Base-by-base conservation (phyloP, 30 jellyfish, hydroid and myxozoan species). In the Mastigias papua region DNA sequence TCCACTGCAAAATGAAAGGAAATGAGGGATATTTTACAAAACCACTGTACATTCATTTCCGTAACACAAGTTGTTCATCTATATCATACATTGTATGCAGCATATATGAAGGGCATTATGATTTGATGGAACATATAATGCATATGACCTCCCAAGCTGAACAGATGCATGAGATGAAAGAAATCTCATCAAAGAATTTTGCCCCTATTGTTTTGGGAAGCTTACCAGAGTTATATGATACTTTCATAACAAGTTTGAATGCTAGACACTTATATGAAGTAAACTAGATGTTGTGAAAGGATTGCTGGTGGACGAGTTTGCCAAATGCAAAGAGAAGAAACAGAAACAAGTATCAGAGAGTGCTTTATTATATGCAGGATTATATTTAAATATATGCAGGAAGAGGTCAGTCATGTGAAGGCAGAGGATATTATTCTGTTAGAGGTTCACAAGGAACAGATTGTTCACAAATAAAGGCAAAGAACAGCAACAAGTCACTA, bases 281-380 rank as follows among this genome's bases (percentile, higher is more conserved):
- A 20, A 78, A 50, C n/a, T 72, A 81, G 81, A 46, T 29, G 78
- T 64, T 48, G 66, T 81, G 15, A 81, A 81, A 66, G 91, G 78
- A 69, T 82, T 70, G 50, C 78, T 68, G 83, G 92, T 66, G 48
- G 92, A 82, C 48, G 92, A 82, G 68, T 82, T 67, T 50, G 68
- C 68, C 22, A 82, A 82, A 50, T 86, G 80, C 10, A 82, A 82
- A 69, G 92, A 82, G 80, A 82, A 69, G 85, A 82, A 50, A 42
- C 69, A 70, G 68, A 63, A 68, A 48, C 77, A 82, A 2, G 16
- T 51, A 46, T 82, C 50, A 37, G 78, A 82, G 33, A 86, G 68
- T 82, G 86, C 92, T 34, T 42, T 70, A 78, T 82, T 82, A 49
- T 48, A 27, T 66, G 28, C 48, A 82, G 86, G 30, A 86, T 78